Evolutionary conservation across 2,888 invertebrate genomes (phyloP).

Genomic region (Sarcophaga caerulescens): DNA sequence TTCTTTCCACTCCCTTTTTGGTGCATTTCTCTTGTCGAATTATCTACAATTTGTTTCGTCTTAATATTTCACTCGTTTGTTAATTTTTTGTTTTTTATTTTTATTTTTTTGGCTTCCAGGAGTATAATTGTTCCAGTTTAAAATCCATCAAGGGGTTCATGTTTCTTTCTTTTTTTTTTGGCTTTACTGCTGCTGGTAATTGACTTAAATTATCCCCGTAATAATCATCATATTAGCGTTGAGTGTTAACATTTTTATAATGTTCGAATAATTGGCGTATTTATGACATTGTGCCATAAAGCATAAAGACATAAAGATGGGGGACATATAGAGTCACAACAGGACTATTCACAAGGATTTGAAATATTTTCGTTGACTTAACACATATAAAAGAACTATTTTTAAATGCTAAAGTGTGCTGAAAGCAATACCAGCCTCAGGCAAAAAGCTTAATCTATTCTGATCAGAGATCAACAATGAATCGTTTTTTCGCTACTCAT

Average conservation of each 20-base stretch:
- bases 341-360: background rate
- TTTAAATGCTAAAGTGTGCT: too few species aligned
- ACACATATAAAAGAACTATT: too few species aligned
- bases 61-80: background rate
- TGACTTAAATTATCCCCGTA: conserved; percentile 35
- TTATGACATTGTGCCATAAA: conserved; percentile 9
- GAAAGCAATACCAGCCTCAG: too few species aligned
- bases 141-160: conserved; percentile 14
- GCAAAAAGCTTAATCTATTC: too few species aligned
- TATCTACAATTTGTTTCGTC: conserved; percentile 18
- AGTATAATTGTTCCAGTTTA: conserved; percentile 13
- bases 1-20: background rate
- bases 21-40: background rate
- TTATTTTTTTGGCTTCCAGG: background rate
- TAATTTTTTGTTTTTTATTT: background rate
- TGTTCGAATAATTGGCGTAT: conserved; percentile 51
- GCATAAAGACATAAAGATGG: too few species aligned
- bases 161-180: background rate
- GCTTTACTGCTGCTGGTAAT: conserved; percentile 4
- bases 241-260: conserved; percentile 60
- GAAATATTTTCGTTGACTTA: too few species aligned
- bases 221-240: conserved; percentile 44
- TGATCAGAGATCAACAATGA: too few species aligned
- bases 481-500: too few species aligned
- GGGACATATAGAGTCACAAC: background rate